A percentile compares a stretch with the other conserved stretches of the same genome.
phyloP scores from a whole-genome alignment of 2,888 invertebrate species.

The Pegoplata infirma region DNA sequence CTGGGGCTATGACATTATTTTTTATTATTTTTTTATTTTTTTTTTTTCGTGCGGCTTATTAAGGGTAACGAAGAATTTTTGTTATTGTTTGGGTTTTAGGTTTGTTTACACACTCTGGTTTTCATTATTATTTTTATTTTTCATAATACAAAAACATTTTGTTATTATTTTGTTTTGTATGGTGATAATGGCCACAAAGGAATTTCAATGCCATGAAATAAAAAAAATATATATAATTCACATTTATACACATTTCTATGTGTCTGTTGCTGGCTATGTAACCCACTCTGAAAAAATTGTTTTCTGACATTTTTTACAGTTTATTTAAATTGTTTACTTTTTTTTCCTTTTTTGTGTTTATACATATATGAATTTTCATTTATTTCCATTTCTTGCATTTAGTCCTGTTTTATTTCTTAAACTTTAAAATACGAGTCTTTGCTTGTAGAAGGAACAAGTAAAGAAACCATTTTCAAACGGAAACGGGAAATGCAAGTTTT shows the following conservation, averaged over 20 bases:
- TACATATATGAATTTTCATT: background rate
- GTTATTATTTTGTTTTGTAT: slow-evolving; percentile 25
- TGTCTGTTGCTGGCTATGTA: background rate
- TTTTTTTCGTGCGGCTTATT: slow-evolving; percentile 66
- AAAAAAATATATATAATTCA: slow-evolving; percentile 6
- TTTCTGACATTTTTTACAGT: background rate
- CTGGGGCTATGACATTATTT: slow-evolving; percentile 68
- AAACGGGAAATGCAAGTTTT: slow-evolving; percentile 60
- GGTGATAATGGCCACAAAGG: slow-evolving; percentile 57
- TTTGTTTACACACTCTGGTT: slow-evolving; percentile 20
- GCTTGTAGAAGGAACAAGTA: background rate
- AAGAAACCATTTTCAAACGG: slow-evolving; percentile 53
- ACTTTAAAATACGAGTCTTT: background rate
- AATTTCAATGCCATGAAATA: slow-evolving; percentile 54
- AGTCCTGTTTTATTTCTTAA: slow-evolving; percentile 10
- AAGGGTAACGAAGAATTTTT: slow-evolving; percentile 64
- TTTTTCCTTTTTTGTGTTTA: slow-evolving; percentile 11
- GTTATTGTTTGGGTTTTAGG: no score
- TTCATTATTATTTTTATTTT: slow-evolving; percentile 15
- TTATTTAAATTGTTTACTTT: slow-evolving; percentile 26
- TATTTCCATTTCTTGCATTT: no score
- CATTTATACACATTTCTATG: slow-evolving; percentile 3
- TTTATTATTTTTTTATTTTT: slow-evolving; percentile 72
- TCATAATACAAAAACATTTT: slow-evolving; percentile 10
- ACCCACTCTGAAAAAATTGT: no score